Base-by-base conservation (phyloP, 2,797 vertebrate genomes). In the Spinibarbus caldwelli region DNA sequence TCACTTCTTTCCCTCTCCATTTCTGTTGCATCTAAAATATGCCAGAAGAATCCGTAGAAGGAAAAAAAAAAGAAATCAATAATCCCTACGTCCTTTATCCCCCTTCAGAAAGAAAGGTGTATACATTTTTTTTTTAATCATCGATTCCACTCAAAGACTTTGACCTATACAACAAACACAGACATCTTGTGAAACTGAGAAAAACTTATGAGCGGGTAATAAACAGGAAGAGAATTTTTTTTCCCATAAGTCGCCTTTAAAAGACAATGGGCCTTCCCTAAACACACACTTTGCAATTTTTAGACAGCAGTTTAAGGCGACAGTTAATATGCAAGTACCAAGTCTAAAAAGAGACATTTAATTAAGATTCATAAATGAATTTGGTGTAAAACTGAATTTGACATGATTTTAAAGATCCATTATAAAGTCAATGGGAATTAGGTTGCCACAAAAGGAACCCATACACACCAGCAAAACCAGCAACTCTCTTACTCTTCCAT, bases 401-500 rank as follows among this genome's bases (percentile, higher is more conserved):
- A 75, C 70, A 64, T 17, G 9, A 21, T 4, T 75, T 83, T 29
- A 62, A 62, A 47, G 4, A 83, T 72, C 38, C 29, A 75, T 31
- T 59, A 41, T 86, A 85, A 88, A 88, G 52, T 45, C 4, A 64
- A 80, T 78, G 76, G 82, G 78, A 89, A 90, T 87, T 85, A 75
- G 86, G 84, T 52, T 57, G 71, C 82, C 75, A 85, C 19, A 72
- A 66, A 87, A 87, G 76, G 77, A 85, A 57, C 72, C 19, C 21
- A 21, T 77, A 31, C 9, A 87, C 71, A 66, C 82, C 52, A 62
- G 83, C 43, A 80, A 73, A 88, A 85, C 29, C 78, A 80, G 59
- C 29, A 75, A 80, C 77, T 82, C 31, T 36, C 12, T 57, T 54
- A 17, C 8, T 23, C 31, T 47, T 41, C 41, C 14, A 82, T 78